Percentiles rank a stretch among this genome's conserved stretches.
Conservation (phyloP, 2,113 vertebrate genomes). For the Pseudorhombus dupliciocellatus region DNA sequence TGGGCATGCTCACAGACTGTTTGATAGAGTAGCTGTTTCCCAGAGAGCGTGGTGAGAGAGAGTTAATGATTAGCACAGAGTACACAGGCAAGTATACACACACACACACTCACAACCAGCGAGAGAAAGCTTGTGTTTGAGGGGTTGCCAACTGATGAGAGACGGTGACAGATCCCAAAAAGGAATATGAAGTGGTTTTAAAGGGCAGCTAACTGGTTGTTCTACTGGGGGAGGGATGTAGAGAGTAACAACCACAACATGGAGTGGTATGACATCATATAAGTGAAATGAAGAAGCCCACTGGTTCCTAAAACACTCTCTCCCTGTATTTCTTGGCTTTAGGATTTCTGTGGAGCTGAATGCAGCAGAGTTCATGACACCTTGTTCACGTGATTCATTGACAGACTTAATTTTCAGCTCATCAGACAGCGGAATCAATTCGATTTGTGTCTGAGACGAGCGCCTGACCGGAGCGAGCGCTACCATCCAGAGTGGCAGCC, state of each 20-base stretch:
- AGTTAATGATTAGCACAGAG: conserved; percentile 70
- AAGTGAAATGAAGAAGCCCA: too few relatives aligned
- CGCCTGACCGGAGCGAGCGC: background rate
- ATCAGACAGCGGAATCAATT: conserved; percentile 17
- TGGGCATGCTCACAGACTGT: conserved; percentile 97
- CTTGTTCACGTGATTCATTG: conserved; percentile 15
- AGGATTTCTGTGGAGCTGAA: background rate
- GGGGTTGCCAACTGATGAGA: background rate
- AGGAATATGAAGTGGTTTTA: background rate
- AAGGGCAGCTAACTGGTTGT: background rate
- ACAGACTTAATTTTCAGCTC: background rate
- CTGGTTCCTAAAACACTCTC: background rate
- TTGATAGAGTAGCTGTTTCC: conserved; percentile 91
- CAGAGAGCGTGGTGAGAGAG: conserved; percentile 79
- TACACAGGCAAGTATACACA: conserved; percentile 31
- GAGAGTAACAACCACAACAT: background rate
- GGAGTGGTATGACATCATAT: background rate
- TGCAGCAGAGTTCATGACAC: background rate
- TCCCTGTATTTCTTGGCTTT: background rate
- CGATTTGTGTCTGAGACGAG: conserved; percentile 10
- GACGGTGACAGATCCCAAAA: background rate
- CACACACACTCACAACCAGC: conserved; percentile 1
- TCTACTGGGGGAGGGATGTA: background rate
- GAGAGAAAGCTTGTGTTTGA: background rate
- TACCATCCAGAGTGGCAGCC: background rate